Base-by-base conservation (phyloP, 2,797 vertebrate species). In the Odontamblyopus lacepedii region DNA sequence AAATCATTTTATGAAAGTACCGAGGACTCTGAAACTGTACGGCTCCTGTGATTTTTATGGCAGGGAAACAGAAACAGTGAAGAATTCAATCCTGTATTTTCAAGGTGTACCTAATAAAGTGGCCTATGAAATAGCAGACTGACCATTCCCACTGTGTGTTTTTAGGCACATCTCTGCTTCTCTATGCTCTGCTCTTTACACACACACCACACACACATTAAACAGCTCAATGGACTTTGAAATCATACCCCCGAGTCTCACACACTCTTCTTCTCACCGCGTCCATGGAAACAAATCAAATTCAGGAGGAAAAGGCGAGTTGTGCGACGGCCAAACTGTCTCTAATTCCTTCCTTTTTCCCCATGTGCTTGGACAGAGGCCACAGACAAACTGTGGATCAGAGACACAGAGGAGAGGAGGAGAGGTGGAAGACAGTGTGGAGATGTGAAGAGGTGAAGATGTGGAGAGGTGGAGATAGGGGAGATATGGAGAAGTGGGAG, bases 331-430 rank as follows among this genome's bases (percentile, higher is more conserved):
- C 87, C 88, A 91, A 83, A 88, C 86, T 84, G 62, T 29, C 61
- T 87, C 81, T 88, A 86, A 82, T 89, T 89, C 82, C 79, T 88
- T 88, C 84, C 81, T 85, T 72, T 80, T 84, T 85, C 76, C 62
- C 69, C 76, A 51, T 32, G 59, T 18, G 68, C 44, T 81, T 91
- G 88, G 88, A 86, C 75, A 67, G 5, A 9, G 65, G 86, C 86
- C 88, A 71, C 67, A 79, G 79, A 83, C 81, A 86, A 87, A 86
- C 72, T 82, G 83, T 71, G 60, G 79, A 90, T 78, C 77, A 82
- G 74, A 86, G 85, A 82, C 78, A 60, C n/a, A 71, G 79, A 64
- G 81, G 83, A 86, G 5, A 12, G 1, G 41, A 13, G 41, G 41
- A 44, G 1, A 13, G 23, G 23, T 23, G 23, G 23, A 23, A 23